Percentiles rank a stretch among this genome's conserved stretches.
Conservation (phyloP, 2,113 vertebrate genomes). For the Ramphastos sulfuratus region DNA sequence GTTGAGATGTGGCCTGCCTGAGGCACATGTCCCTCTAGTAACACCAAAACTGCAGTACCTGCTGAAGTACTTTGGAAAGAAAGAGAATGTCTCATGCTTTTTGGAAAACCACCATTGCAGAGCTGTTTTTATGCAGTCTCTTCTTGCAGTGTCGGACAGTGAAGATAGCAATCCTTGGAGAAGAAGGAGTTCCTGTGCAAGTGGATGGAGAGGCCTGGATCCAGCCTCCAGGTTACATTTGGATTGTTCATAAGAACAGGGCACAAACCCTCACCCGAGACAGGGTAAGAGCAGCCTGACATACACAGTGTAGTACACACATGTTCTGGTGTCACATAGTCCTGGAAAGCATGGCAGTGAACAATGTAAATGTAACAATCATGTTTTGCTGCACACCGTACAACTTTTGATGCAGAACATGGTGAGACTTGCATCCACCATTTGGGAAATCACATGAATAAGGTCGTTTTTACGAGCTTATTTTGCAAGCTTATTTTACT, state of each 20-base stretch:
- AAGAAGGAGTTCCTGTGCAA: conserved; percentile 96
- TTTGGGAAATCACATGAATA: not conserved
- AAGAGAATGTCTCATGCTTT: not conserved
- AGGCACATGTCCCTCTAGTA: not conserved
- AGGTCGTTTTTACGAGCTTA: not conserved
- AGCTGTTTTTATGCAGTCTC: not conserved
- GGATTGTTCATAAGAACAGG: conserved; percentile 96
- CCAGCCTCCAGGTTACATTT: conserved; percentile 94
- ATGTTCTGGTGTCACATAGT: rapidly evolving
- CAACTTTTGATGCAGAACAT: not conserved
- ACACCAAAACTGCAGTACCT: not conserved
- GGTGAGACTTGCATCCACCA: not conserved
- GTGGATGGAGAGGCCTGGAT: conserved; percentile 99
- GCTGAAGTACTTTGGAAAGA: not conserved
- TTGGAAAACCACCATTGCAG: not conserved
- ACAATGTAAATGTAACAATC: not conserved
- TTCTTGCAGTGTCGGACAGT: conserved; percentile 89
- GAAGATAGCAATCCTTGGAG: conserved; percentile 96
- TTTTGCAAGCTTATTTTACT: not conserved
- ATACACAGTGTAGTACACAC: not conserved
- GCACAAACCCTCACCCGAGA: conserved; percentile 95
- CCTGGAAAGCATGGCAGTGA: not conserved
- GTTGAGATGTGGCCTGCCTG: not conserved
- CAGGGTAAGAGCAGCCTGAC: conserved; percentile 76
- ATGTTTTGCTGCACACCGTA: not conserved